Conservation (phyloP, 2,797 vertebrate genomes). For the Scomberomorus guttatus region DNA sequence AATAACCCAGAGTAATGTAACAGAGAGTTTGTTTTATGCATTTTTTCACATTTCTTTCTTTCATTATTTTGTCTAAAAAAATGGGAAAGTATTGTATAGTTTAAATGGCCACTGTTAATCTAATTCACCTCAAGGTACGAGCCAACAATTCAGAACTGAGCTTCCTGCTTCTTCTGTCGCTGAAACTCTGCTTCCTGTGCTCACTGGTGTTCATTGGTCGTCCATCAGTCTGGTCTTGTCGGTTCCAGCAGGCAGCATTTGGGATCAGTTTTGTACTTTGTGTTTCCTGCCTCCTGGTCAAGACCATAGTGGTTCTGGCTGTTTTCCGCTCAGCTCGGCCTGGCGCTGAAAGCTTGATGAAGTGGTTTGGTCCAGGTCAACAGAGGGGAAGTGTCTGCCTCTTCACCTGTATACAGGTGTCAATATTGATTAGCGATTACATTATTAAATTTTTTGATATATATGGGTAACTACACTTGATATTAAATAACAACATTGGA, state of each 20-base stretch:
- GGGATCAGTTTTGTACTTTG: constrained; percentile 79
- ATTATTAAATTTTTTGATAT: no score
- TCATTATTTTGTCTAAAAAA: not conserved
- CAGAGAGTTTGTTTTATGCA: not conserved
- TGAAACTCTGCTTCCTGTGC: constrained; percentile 84
- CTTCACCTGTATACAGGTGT: constrained; percentile 80
- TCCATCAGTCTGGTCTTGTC: constrained; percentile 73
- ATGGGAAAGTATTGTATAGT: not conserved
- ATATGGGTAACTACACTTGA: not conserved
- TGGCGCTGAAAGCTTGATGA: constrained; percentile 71
- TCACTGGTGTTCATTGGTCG: constrained; percentile 80
- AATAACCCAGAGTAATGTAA: constrained; percentile 10
- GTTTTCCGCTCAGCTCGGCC: constrained; percentile 78
- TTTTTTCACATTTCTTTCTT: not conserved
- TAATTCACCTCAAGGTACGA: constrained; percentile 62
- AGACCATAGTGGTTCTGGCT: constrained; percentile 81
- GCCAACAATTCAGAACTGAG: constrained; percentile 86
- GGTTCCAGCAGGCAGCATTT: constrained; percentile 76
- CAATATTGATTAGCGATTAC: not conserved
- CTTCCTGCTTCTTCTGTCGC: constrained; percentile 80
- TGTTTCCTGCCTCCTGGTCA: constrained; percentile 75
- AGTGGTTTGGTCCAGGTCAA: constrained; percentile 79
- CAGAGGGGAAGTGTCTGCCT: constrained; percentile 80
- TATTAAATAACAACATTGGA: not conserved
- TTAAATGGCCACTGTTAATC: not conserved